Evolutionary conservation across 2,113 vertebrate species (phyloP).

Genomic region (Anseranas semipalmata): DNA sequence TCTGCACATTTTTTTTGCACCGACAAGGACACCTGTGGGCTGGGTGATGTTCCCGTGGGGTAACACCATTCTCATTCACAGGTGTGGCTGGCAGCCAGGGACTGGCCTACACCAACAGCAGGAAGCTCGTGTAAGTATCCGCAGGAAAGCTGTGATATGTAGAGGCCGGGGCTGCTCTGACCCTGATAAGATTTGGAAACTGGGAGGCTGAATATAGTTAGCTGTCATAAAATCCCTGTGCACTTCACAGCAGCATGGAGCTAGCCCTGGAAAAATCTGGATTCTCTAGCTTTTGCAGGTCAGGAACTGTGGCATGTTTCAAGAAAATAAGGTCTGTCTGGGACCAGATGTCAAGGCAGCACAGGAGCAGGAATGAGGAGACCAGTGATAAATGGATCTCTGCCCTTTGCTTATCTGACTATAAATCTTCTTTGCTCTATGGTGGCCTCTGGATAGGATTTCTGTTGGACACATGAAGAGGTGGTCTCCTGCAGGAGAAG

Average conservation of each 20-base stretch:
- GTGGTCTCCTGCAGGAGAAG: background rate
- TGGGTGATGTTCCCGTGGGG: background rate
- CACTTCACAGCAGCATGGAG: rapidly evolving
- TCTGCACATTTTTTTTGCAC: background rate
- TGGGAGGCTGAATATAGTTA: background rate
- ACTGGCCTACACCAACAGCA: slow-evolving; percentile 76
- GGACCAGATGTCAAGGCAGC: background rate
- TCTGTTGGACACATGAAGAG: background rate
- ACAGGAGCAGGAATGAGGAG: background rate
- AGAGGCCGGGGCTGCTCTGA: background rate
- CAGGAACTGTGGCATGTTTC: background rate
- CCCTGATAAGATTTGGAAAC: background rate
- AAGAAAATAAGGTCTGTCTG: background rate
- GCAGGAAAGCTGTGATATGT: background rate
- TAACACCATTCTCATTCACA: slow-evolving; percentile 66
- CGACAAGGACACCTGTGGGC: background rate
- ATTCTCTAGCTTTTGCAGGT: background rate
- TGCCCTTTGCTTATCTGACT: background rate
- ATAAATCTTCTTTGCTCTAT: background rate
- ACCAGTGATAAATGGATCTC: background rate
- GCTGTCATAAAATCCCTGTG: background rate
- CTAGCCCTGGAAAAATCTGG: background rate
- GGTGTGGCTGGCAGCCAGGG: slow-evolving; percentile 78
- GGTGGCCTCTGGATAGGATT: background rate
- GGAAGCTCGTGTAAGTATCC: slow-evolving; percentile 82